These are phyloP conservation scores for Hiodon tergisus DNA, from an alignment of 2,113 vertebrate genomes.

Conservation along the genomic window DNA sequence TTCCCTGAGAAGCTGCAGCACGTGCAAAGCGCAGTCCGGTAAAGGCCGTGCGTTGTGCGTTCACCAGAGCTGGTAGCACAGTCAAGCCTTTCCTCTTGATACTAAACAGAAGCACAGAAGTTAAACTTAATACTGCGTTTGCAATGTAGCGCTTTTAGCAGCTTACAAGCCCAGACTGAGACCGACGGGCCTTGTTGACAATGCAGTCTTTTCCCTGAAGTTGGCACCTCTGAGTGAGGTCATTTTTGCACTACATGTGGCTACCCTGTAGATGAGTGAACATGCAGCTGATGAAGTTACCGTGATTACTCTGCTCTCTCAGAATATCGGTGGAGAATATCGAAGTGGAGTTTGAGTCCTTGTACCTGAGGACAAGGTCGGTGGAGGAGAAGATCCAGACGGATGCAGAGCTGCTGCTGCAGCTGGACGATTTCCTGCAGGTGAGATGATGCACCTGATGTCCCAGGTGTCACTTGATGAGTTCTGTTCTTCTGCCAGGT, in stretches of 20 bases:
- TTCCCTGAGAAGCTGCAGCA: conserved; percentile 83
- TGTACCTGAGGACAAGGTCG: conserved; percentile 72
- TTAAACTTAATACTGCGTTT: too few relatives aligned
- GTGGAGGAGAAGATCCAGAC: conserved; percentile 77
- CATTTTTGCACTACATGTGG: background rate
- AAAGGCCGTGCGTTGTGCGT: conserved; percentile 23
- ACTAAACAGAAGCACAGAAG: too few relatives aligned
- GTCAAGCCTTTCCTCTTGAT: background rate
- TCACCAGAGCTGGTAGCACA: too few relatives aligned
- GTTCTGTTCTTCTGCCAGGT: background rate
- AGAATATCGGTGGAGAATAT: conserved; percentile 88
- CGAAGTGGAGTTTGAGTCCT: conserved; percentile 77
- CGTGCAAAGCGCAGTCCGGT: conserved; percentile 87
- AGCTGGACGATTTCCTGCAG: conserved; percentile 86
- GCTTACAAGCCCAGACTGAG: background rate
- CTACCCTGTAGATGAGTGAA: background rate
- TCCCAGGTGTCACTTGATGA: background rate
- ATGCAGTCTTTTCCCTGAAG: background rate
- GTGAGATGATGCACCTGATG: conserved; percentile 48
- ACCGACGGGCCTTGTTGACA: background rate
- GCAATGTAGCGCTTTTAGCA: too few relatives aligned
- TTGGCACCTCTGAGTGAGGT: background rate
- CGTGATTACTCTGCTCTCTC: conserved; percentile 20
- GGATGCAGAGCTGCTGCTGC: conserved; percentile 74
- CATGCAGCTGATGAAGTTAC: too few relatives aligned